These are phyloP conservation scores for Petroica traversi DNA, from an alignment of 2,113 vertebrate genomes.

Conservation along the genomic window DNA sequence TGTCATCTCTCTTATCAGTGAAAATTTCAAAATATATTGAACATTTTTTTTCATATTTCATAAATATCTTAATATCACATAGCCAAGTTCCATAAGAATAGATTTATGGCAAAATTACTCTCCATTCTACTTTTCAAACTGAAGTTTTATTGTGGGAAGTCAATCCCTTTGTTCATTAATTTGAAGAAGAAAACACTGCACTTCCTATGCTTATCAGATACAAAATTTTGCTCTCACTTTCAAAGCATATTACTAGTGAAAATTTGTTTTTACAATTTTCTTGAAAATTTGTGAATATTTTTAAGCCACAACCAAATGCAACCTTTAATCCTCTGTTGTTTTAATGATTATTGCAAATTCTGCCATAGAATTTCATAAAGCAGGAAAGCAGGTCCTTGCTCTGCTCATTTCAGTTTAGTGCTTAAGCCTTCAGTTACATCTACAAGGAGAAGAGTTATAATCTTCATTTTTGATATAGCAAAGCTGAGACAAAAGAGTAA, in stretches of 20 bases:
- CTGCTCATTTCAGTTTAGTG: not conserved
- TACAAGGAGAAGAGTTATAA: not conserved
- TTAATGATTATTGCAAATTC: not conserved
- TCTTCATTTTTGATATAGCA: not conserved
- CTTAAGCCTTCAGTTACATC: not conserved
- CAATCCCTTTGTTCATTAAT: not conserved
- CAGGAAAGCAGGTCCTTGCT: not conserved
- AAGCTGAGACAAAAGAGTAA: not conserved
- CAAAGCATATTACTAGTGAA: not conserved
- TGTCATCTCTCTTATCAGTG: not conserved
- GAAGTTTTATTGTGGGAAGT: not conserved
- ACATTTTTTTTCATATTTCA: not conserved
- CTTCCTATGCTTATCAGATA: not conserved
- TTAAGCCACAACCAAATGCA: not conserved
- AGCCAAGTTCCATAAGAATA: not conserved
- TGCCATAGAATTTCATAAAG: not conserved
- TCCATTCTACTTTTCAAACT: not conserved
- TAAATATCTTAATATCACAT: not conserved
- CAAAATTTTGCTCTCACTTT: not conserved
- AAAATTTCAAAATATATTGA: not conserved
- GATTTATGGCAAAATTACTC: not conserved
- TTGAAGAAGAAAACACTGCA: not conserved
- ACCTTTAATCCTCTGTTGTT: not conserved
- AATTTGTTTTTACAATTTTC: not conserved
- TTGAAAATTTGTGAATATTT: not conserved